Conservation (phyloP, 2,113 vertebrate species). For the Picathartes gymnocephalus region DNA sequence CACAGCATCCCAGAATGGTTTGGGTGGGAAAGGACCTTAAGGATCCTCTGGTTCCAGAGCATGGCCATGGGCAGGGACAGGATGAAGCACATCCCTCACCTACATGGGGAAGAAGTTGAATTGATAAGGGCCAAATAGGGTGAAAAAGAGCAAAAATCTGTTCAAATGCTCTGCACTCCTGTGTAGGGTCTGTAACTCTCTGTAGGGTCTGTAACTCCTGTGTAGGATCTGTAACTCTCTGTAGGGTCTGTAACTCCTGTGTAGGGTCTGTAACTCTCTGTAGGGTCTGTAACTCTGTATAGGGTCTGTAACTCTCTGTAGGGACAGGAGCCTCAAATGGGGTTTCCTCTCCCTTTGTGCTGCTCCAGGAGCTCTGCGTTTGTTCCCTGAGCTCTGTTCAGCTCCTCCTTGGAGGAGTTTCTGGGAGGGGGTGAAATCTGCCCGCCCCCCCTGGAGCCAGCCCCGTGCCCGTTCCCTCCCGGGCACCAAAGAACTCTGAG, state of each 20-base stretch:
- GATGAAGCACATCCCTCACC: neutral
- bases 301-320: neutral
- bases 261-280: no score
- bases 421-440: neutral
- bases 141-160: neutral
- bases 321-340: neutral
- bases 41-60: neutral
- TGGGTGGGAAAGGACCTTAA: neutral
- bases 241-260: neutral
- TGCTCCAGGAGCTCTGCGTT: neutral
- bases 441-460: neutral
- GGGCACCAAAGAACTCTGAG: neutral
- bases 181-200: neutral
- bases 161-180: neutral
- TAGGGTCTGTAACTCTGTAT: neutral
- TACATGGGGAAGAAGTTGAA: neutral
- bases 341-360: neutral
- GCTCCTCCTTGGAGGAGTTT: neutral
- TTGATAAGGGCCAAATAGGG: neutral
- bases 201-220: no score
- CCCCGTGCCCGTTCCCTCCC: neutral
- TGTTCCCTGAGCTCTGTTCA: neutral
- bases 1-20: neutral
- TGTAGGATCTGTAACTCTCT: neutral
- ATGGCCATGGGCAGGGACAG: neutral